Evolutionary conservation across 2,888 invertebrate species (phyloP), one percentile per base, ranked within the genome.

Genomic region (Lochmaea capreae): DNA sequence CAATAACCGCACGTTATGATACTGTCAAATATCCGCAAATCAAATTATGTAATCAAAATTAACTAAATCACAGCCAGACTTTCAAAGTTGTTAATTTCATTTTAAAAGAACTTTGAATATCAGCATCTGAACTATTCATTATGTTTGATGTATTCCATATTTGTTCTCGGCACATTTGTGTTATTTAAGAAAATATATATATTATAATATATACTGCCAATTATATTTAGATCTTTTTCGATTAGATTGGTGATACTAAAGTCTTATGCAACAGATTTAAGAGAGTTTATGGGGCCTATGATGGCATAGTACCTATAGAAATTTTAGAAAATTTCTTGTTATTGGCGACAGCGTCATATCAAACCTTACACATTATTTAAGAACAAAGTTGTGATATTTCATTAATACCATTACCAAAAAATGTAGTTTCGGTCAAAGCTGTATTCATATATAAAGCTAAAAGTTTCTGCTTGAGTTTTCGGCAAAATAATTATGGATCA

Each of bases 231-330:
- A 82, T 79, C 57, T 75, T 81, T 83, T 76, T 83, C 80, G 83
- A 86, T 86, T 87, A 87, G 86, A 86, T 84, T 86, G 86, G 87
- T 87, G 87, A 87, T 87, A 88, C 83, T 84, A 83, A 87, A 87
- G 87, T 87, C 87, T 88, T 88, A 88, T 87, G 87, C 87, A 81
- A 82, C 81, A 81, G 75, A 79, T 83, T 76, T 76, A 82, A 83
- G 79, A 80, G 72, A 74, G 74, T 78, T 75, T 76, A 67, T 78
- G 72, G 76, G 76, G 78, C 78, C 79, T 78, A 78, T 74, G 73
- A 11, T 43, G 76, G 78, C 79, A 78, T 80, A 78, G 77, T 65
- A n/a, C n/a, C n/a, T n/a, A 79, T 79, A 80, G 75, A 74, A 59
- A 26, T 16, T 59, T 75, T 75, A 77, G 74, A 76, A 76, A 79